A percentile compares a stretch with the other conserved stretches of the same genome.
Evolutionary conservation across 2,888 invertebrate genomes (phyloP).

Genomic region (Iselma pallidipennis): DNA sequence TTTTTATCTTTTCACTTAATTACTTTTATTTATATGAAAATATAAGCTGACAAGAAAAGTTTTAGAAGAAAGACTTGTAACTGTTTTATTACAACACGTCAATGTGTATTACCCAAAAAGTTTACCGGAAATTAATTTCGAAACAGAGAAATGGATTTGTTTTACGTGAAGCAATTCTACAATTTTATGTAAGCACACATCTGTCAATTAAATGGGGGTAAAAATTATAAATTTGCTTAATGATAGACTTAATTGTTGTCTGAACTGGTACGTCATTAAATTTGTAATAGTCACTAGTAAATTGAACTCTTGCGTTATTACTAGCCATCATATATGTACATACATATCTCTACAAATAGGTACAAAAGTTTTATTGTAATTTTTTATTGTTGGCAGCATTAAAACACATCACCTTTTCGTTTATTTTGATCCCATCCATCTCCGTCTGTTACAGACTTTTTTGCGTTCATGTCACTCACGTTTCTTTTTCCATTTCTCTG

Average conservation of each 20-base stretch:
- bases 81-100: neutral
- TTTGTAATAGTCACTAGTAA: no score
- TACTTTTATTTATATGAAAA: neutral
- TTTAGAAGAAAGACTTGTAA: neutral
- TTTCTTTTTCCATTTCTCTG: neutral
- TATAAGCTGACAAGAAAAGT: neutral
- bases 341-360: neutral
- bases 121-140: neutral
- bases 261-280: no score
- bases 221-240: neutral
- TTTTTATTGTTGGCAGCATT: slow-evolving; percentile 3
- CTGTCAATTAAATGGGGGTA: no score
- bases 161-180: neutral
- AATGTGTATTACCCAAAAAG: neutral
- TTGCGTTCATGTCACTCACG: slow-evolving; percentile 5
- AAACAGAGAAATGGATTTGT: neutral
- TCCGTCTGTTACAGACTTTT: neutral
- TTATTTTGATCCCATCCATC: slow-evolving; percentile 9
- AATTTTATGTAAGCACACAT: no score
- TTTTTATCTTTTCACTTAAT: neutral
- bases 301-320: no score
- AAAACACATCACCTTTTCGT: slow-evolving; percentile 5
- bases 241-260: no score
- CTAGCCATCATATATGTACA: no score
- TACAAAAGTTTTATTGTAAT: neutral